Base-by-base conservation (phyloP, 2,113 vertebrate genomes). In the Chiloscyllium plagiosum region DNA sequence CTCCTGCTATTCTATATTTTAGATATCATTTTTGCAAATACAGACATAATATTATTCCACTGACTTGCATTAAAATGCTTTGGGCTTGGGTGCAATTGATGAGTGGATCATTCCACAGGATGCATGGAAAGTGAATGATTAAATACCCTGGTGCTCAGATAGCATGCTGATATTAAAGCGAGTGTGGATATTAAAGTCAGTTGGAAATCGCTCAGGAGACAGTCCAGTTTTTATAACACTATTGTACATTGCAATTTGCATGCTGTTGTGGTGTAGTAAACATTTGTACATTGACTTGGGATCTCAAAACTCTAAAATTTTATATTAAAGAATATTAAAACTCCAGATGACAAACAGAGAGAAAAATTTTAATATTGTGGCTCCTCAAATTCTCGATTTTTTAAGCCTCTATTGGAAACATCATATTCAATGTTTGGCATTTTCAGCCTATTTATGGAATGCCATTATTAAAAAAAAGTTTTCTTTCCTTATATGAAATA, bases 241-340 rank as follows among this genome's bases (percentile, higher is more conserved):
- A 66, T 93, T 65, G 65, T 66, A 93, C 89, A 37, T 37, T 68
- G 89, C 33, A 68, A 93, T 93, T 93, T 93, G 61, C 89, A 93
- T 93, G 65, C 65, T 93, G 89, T 93, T 66, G 17, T n/a, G 66
- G 89, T 3, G 17, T 17, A n/a, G 89, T 93, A 93, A 93, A 93
- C 61, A 93, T n/a, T 66, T 66, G 56, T 66, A 93, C 89, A 65
- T 93, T 93, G 89, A 93, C 61, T 93, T 93, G 89, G 89, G 89
- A 93, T 93, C 89, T 66, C 6, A 13, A 93, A 66, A 37, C 89
- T 93, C 89, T 22, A 68, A 68, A 66, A 47, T 66, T 61, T 68
- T 20, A 93, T 93, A 93, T 93, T 93, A 93, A 93, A 93, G 37
- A 66, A 68, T 93, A 93, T 93, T 93, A 93, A 93, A 92, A 68